Evolutionary conservation across 2,888 invertebrate species (phyloP).

Genomic region (Boloria selene): DNA sequence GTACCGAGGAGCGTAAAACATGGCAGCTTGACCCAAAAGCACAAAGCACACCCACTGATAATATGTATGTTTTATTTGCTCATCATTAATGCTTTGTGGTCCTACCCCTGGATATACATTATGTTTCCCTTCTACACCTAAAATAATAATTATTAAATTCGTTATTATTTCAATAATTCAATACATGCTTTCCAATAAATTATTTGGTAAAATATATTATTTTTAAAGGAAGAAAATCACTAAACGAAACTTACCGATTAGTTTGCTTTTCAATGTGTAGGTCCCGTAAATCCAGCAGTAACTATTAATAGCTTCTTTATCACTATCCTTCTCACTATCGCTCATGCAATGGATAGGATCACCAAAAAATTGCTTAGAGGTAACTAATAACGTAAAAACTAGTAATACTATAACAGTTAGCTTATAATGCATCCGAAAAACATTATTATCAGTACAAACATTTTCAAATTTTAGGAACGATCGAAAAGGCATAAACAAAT

Average conservation of each 20-base stretch:
- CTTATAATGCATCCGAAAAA: conserved; percentile 89
- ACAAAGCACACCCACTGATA: conserved; percentile 89
- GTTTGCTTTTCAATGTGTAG: conserved; percentile 80
- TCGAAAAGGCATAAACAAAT: conserved; percentile 86
- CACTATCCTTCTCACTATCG: conserved; percentile 57
- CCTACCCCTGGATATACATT: conserved; percentile 81
- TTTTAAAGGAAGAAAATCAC: too few relatives aligned
- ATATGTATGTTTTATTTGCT: conserved; percentile 82
- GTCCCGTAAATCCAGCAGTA: conserved; percentile 92
- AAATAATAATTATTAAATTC: conserved; percentile 5
- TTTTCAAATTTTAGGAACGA: conserved; percentile 85
- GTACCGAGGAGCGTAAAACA: conserved; percentile 86
- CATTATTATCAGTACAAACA: conserved; percentile 87
- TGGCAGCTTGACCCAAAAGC: conserved; percentile 84
- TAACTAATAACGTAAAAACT: conserved; percentile 87
- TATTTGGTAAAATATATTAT: too few relatives aligned
- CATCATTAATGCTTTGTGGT: conserved; percentile 67
- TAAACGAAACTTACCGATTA: conserved; percentile 56
- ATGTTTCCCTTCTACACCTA: conserved; percentile 75
- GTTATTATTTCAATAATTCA: too few relatives aligned
- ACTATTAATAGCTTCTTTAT: conserved; percentile 85
- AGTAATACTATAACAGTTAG: conserved; percentile 87
- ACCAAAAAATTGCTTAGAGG: conserved; percentile 92
- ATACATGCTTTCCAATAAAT: too few relatives aligned
- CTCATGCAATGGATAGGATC: conserved; percentile 91